Base-by-base conservation (phyloP, 2,888 invertebrate genomes). In the Thumatha senex region DNA sequence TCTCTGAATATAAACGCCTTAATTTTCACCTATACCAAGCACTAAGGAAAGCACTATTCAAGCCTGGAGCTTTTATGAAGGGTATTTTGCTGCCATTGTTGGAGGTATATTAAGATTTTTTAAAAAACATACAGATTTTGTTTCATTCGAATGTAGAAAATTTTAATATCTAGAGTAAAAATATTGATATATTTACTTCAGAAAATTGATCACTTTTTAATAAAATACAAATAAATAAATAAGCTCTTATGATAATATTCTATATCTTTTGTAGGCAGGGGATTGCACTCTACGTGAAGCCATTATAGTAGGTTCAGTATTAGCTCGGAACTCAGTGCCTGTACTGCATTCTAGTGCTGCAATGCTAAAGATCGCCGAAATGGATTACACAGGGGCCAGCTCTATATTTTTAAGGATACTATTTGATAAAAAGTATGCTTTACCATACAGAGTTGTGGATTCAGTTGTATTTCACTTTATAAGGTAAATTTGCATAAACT, bases 1-100 rank as follows among this genome's bases (percentile, higher is more conserved):
- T 99, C 46, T 95, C 95, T 7, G 98, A 99, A 85, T 99, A 96
- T 80, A 99, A 99, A 84, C 94, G 96, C 75, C 91, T 99, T 1
- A 99, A 99, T 86, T 98, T 98, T 80, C 99, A 99, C 85, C 91
- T 99, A 29, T 99, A 98, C 83, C 97, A 98, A 75, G 98, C 99
- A 0, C 80, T 99, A 42, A 93, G 95, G 58, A 98, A 99, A 85
- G 94, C 99, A 0, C 92, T 99, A 0, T 99, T 97, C 84, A 99
- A 99, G 81, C 99, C 99, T 38, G 98, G 96, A 15, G 99, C 97
- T 38, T 99, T 99, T 74, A 99, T 99, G 96, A 99, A 99, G 91
- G 99, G 95, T 39, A 93, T 96, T 62, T 82, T 96, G 42, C 75
- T 96, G 51, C 96, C 96, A 0, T 82, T 96, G 39, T 83, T 96